phyloP scores from a whole-genome alignment of 2,888 invertebrate species.

The Asteroscopus sphinx region DNA sequence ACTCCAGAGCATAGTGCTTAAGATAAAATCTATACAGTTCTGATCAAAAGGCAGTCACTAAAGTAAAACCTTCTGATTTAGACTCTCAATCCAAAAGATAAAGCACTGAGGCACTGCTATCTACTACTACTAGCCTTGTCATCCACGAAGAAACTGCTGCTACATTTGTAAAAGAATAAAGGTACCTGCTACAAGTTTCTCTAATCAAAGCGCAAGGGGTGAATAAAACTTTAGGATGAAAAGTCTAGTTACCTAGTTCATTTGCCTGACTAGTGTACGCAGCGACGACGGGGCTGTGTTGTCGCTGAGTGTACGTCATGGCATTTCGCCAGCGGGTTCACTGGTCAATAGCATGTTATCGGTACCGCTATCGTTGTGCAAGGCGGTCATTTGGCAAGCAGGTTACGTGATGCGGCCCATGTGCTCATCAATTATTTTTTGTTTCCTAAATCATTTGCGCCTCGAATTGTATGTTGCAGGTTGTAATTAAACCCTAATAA shows the following conservation, averaged over 20 bases:
- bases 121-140: neutral
- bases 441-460: slow-evolving; percentile 50
- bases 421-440: slow-evolving; percentile 65
- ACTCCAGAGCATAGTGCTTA: no score
- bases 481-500: neutral
- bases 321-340: slow-evolving; percentile 30
- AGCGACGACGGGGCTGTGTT: no score
- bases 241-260: neutral
- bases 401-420: slow-evolving; percentile 63
- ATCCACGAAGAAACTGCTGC: no score
- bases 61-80: no score
- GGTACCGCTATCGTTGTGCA: slow-evolving; percentile 52
- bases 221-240: neutral
- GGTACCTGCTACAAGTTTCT: no score
- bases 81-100: no score
- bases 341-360: slow-evolving; percentile 50
- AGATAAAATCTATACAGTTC: no score
- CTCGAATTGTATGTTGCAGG: slow-evolving; percentile 27
- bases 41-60: no score
- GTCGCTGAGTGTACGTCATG: no score
- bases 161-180: no score
- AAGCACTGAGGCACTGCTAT: no score
- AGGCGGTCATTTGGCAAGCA: slow-evolving; percentile 54
- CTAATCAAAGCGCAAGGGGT: neutral
- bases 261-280: neutral